phyloP scores from a whole-genome alignment of 2,797 vertebrate species.

The Gymnocypris eckloni region DNA sequence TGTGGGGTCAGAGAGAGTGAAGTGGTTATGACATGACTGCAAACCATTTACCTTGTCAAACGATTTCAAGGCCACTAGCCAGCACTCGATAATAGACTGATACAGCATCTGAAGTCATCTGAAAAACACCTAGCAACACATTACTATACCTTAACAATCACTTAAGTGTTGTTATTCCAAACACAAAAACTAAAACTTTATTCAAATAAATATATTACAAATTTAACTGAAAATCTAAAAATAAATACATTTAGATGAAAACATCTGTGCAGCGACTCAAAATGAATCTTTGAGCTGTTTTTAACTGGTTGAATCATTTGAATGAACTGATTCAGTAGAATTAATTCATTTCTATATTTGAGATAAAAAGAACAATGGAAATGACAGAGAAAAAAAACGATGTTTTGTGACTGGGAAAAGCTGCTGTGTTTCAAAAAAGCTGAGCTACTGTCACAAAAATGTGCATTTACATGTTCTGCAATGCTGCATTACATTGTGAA shows the following conservation, averaged over 20 bases:
- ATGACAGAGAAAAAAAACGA: neutral
- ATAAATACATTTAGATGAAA: neutral
- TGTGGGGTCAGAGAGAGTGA: neutral
- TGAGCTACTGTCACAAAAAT: neutral
- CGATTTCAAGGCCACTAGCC: neutral
- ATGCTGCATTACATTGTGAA: neutral
- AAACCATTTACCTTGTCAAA: conserved; percentile 28
- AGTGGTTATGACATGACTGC: conserved; percentile 3
- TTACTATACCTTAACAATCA: too few species aligned
- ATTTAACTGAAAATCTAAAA: neutral
- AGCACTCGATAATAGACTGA: neutral
- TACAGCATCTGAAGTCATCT: neutral
- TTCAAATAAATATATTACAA: too few species aligned
- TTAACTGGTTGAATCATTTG: neutral
- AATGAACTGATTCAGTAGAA: neutral
- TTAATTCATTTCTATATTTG: neutral
- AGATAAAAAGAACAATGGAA: neutral
- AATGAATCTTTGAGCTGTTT: neutral
- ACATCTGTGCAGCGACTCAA: neutral
- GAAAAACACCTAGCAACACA: neutral
- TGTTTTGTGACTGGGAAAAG: neutral
- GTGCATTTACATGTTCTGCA: neutral
- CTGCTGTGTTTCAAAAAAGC: neutral
- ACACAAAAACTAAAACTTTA: neutral
- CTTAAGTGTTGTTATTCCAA: neutral